Evolutionary conservation across 2,888 invertebrate genomes (phyloP).

Genomic region (Harpalus rufipes): DNA sequence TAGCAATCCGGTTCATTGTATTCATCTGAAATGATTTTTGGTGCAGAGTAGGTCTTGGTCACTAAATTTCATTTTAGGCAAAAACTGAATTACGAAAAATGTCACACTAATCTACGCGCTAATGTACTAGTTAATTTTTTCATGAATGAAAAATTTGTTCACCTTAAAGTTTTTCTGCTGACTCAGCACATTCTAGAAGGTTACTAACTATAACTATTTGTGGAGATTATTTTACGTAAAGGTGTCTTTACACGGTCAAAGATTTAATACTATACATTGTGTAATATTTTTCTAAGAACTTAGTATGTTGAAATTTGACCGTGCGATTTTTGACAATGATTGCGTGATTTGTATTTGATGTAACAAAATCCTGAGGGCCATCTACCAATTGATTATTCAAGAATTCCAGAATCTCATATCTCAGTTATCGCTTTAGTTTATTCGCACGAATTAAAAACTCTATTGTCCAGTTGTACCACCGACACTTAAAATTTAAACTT

Average conservation of each 20-base stretch:
- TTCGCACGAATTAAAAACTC: too few species aligned
- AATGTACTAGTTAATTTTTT: constrained; percentile 33
- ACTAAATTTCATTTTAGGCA: constrained; percentile 24
- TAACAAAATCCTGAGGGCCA: too few species aligned
- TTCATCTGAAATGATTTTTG: not conserved
- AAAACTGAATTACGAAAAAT: constrained; percentile 40
- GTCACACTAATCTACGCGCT: constrained; percentile 32
- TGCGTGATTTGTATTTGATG: too few species aligned
- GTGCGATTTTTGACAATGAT: too few species aligned
- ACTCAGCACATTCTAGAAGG: constrained; percentile 35
- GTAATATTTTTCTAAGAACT: too few species aligned
- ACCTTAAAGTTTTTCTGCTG: constrained; percentile 39
- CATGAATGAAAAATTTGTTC: constrained; percentile 34
- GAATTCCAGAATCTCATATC: too few species aligned
- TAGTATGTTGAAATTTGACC: too few species aligned
- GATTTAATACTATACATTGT: not conserved
- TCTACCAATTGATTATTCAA: too few species aligned
- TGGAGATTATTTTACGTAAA: constrained; percentile 14
- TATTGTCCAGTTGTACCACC: too few species aligned
- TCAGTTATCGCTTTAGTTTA: too few species aligned
- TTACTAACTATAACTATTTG: constrained; percentile 29
- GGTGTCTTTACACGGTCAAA: not conserved
- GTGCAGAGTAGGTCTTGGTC: constrained; percentile 39
- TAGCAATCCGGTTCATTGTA: not conserved
- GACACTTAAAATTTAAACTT: not conserved